phyloP scores from a whole-genome alignment of 35 echinoderm and acorn worm species.

The Amphiura filiformis region DNA sequence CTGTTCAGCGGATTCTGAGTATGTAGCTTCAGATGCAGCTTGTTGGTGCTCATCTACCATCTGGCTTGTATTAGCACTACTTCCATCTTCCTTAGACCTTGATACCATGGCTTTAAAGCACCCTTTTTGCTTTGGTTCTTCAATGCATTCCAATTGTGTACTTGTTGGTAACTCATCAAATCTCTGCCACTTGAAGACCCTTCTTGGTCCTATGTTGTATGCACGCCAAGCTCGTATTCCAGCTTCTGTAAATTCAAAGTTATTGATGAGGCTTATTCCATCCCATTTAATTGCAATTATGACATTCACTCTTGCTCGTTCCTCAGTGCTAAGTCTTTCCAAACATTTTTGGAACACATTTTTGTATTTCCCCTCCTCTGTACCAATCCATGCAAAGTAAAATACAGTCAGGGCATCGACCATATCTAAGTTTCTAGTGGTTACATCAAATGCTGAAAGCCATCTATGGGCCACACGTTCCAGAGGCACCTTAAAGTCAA shows the following conservation, averaged over 20 bases:
- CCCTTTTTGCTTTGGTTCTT: background rate
- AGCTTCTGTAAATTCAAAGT: conserved; percentile 2
- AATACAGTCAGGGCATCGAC: background rate
- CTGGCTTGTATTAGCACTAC: background rate
- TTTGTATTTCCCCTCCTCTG: too few species aligned
- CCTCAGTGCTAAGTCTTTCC: conserved; percentile 10
- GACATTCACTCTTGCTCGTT: too few species aligned
- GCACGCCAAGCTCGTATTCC: background rate
- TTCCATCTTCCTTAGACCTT: background rate
- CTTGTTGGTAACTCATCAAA: background rate
- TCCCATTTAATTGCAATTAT: too few species aligned
- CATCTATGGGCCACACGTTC: background rate
- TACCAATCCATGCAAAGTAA: conserved; percentile 24
- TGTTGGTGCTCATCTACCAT: background rate
- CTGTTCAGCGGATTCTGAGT: background rate
- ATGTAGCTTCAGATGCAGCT: background rate
- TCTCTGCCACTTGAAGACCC: background rate
- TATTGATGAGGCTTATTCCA: background rate
- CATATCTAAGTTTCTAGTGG: background rate
- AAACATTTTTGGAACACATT: conserved; percentile 40
- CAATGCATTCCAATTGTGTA: too few species aligned
- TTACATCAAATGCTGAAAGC: background rate
- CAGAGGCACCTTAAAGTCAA: background rate
- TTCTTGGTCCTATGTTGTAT: conserved; percentile 14
- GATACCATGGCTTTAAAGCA: conserved; percentile 11